Conservation (phyloP, 2,888 invertebrate species). For the Biston betularia region DNA sequence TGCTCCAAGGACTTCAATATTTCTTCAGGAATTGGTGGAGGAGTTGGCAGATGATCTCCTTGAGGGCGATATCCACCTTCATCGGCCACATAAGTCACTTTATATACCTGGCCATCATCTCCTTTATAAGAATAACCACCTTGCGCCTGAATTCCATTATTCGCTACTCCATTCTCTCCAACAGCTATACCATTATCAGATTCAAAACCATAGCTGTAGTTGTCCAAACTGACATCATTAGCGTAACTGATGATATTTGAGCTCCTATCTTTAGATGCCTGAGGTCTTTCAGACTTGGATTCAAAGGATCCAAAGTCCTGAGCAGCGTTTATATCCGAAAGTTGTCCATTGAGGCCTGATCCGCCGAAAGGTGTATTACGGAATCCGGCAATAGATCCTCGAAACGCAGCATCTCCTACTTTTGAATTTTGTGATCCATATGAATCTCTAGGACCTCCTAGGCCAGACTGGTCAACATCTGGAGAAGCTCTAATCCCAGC, state of each 20-base stretch:
- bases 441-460: conserved; percentile 67
- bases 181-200: conserved; percentile 76
- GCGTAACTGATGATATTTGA: conserved; percentile 65
- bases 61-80: conserved; percentile 70
- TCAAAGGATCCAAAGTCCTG: conserved; percentile 36
- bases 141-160: conserved; percentile 68
- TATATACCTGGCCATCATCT: conserved; percentile 75
- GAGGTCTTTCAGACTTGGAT: conserved; percentile 55
- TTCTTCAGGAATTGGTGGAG: conserved; percentile 73
- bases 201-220: conserved; percentile 70
- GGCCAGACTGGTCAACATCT: conserved; percentile 59
- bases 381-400: conserved; percentile 51
- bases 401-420: conserved; percentile 79
- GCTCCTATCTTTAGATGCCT: conserved; percentile 61
- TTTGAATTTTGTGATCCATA: conserved; percentile 78
- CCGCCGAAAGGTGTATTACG: conserved; percentile 36
- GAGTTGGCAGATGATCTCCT: conserved; percentile 74
- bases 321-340: conserved; percentile 9
- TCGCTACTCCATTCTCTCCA: conserved; percentile 66
- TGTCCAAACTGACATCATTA: conserved; percentile 64
- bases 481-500: conserved; percentile 69
- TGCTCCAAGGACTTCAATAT: conserved; percentile 72
- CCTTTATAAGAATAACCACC: conserved; percentile 75
- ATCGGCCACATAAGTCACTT: conserved; percentile 74
- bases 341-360: conserved; percentile 25